Evolutionary conservation across 2,113 vertebrate species (phyloP).

Genomic region (Scytalopus superciliaris): DNA sequence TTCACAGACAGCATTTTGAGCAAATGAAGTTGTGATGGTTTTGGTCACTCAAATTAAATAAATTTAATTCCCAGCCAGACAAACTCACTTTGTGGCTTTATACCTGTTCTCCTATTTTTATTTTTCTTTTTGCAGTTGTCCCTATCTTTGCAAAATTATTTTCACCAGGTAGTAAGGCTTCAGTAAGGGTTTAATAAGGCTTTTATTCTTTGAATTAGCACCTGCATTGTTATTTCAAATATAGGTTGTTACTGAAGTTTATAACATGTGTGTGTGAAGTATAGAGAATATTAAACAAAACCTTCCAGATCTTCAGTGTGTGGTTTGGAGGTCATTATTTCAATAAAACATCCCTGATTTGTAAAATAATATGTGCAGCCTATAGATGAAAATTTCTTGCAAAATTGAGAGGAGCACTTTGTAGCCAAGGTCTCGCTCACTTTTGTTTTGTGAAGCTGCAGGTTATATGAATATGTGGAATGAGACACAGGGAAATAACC

Average conservation of each 20-base stretch:
- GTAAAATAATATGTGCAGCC: background rate
- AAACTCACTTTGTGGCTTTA: background rate
- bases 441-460: background rate
- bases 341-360: background rate
- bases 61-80: background rate
- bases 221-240: background rate
- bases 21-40: background rate
- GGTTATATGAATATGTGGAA: background rate
- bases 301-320: background rate
- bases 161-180: background rate
- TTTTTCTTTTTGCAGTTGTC: background rate
- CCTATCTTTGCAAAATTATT: background rate
- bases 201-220: background rate
- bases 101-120: background rate
- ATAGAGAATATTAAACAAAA: background rate
- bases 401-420: background rate
- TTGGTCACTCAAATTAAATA: background rate
- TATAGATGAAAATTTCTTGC: background rate
- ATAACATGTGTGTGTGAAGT: background rate
- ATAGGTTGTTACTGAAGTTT: background rate
- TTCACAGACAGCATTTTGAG: background rate
- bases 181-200: background rate
- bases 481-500: background rate
- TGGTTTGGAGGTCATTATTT: background rate
- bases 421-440: accelerated